Evolutionary conservation across 2,797 vertebrate genomes (phyloP).

Genomic region (Silurus aristotelis): DNA sequence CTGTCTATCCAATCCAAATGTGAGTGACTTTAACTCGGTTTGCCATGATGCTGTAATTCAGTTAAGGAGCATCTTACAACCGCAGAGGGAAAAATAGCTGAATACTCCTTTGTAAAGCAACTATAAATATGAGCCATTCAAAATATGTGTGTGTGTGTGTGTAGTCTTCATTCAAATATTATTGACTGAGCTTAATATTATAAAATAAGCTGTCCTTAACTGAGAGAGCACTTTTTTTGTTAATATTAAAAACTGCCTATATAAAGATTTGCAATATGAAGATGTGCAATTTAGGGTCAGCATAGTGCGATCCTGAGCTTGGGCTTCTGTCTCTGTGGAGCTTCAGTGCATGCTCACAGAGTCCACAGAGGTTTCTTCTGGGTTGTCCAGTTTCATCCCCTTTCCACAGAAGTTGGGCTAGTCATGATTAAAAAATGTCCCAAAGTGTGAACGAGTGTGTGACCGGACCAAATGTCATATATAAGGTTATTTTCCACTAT

Average conservation of each 20-base stretch:
- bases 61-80: slow-evolving; percentile 67
- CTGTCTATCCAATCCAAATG: slow-evolving; percentile 47
- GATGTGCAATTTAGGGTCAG: not conserved
- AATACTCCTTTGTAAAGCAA: slow-evolving; percentile 60
- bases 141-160: not conserved
- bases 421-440: not conserved
- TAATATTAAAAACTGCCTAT: not conserved
- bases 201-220: not conserved
- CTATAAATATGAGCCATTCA: slow-evolving; percentile 53
- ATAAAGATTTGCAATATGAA: not conserved
- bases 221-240: not conserved
- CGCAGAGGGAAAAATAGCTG: slow-evolving; percentile 53
- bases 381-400: not conserved
- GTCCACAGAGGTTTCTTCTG: not conserved
- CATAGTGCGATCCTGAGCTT: not conserved
- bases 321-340: not conserved
- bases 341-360: not conserved
- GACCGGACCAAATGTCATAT: not conserved
- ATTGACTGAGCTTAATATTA: not conserved
- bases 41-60: slow-evolving; percentile 68
- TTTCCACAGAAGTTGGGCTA: not conserved
- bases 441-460: not conserved
- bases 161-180: not conserved
- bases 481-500: not conserved
- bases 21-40: slow-evolving; percentile 74